phyloP scores from a whole-genome alignment of 2,797 vertebrate species.

The Gallirallus australis region DNA sequence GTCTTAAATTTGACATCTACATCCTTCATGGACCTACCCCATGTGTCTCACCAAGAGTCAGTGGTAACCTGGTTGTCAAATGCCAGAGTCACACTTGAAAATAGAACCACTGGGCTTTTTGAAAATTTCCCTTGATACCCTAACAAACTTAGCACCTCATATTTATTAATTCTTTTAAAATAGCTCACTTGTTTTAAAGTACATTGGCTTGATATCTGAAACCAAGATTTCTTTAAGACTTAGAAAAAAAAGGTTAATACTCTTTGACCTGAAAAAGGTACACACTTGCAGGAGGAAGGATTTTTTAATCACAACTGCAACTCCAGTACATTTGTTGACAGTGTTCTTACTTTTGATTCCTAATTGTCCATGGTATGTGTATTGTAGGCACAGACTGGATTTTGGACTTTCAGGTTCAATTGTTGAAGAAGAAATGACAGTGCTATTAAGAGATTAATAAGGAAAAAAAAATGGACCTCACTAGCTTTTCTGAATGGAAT shows the following conservation, averaged over 20 bases:
- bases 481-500: background rate
- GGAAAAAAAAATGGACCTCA: background rate
- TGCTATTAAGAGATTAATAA: background rate
- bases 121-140: background rate
- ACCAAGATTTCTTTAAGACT: background rate
- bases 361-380: background rate
- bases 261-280: background rate
- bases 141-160: background rate
- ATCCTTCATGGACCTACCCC: background rate
- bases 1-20: background rate
- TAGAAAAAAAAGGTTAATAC: background rate
- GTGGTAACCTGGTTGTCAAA: background rate
- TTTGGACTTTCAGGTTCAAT: background rate
- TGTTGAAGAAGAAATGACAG: background rate
- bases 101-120: background rate
- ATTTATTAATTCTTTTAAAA: background rate
- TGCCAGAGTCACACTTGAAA: background rate
- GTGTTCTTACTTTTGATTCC: background rate
- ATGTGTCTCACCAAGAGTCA: background rate
- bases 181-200: background rate
- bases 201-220: background rate
- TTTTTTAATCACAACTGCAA: background rate
- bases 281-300: background rate
- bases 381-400: background rate
- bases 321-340: background rate